Evolutionary conservation across 2,888 invertebrate genomes (phyloP), one percentile per base, ranked within the genome.

Genomic region (Tupiocoris notatus): DNA sequence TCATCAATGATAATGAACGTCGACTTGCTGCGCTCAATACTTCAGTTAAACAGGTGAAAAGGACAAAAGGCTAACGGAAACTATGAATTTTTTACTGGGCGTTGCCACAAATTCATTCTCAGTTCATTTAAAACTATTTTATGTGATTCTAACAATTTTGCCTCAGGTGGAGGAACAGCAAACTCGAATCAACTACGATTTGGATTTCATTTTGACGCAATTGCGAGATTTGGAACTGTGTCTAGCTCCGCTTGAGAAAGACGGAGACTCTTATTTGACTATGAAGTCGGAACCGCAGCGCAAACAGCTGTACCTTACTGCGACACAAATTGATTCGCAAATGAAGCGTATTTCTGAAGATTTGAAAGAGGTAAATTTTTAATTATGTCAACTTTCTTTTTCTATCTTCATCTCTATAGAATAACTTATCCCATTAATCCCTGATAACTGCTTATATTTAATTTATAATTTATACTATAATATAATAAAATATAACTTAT

Each of bases 281-380:
- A 25, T 66, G 0, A 89, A 91, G 17, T 88, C 91, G 0, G 96
- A 97, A 83, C 89, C 94, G 0, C 96, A 97, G 83, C 88, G 97
- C 73, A 95, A 95, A 81, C 93, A 95, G 81, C 95, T 95, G 88
- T 96, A 96, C 83, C 89, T 92, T 70, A 85, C 96, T 83, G 92
- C 96, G 0, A 96, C 96, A 84, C 94, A 91, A 83, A 87, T 97
- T 79, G 96, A 97, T 83, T 92, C 94, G 0, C 96, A 97, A 83
- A 84, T 98, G 74, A 93, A 95, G 81, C 92, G 94, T 83, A 96
- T 98, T 95, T 93, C 95, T 0, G 94, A 95, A 83, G 96, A 98
- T 84, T 84, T 98, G 77, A 96, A 96, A 82, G 96, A 96, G 84
- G 94, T 73, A 39, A 62, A 7, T 6, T 63, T 6, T 63, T 9